Evolutionary conservation across 2,797 vertebrate genomes (phyloP), one percentile per base, ranked within the genome.

Genomic region (Scarus forsteni): DNA sequence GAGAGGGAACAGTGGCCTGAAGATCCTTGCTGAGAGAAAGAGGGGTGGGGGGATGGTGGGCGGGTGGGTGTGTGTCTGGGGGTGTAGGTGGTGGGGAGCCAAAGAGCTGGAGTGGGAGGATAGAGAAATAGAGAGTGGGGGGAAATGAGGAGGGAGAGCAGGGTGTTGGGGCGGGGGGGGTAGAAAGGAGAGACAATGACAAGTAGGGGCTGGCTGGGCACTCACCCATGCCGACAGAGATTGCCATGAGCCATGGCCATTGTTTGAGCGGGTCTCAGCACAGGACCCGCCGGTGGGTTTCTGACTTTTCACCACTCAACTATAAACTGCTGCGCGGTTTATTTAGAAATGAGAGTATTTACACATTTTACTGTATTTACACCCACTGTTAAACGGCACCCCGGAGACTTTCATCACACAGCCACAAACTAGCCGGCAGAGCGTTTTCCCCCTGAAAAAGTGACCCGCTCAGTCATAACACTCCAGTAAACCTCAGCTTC

Each of bases 221-320:
- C 91, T 93, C 92, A 93, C 92, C 92, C 92, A 92, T 93, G 92
- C 92, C 91, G 92, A 92, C 92, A 92, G 92, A 92, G 92, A 93
- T 93, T 93, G 92, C 92, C 92, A 93, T 93, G 92, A 93, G 92
- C 91, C 92, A 92, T 88, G 90, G 92, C 90, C 92, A 93, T 93
- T 93, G 92, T 93, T 92, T 92, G 92, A 91, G 87, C 53, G 60
- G 89, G 89, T 90, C 92, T 90, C 91, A 82, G 90, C 83, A 64
- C 90, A 86, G 84, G 89, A 88, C 85, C 90, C 60, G 77, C 87
- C 60, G 69, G 88, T 91, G 84, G 91, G 83, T 85, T 85, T 85
- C 84, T 53, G 74, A 89, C 64, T 91, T 91, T 88, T 90, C 90
- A 80, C 77, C 88, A 76, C 87, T 90, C 74, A 70, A 86, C 90